Percentiles rank a stretch among this genome's conserved stretches.
phyloP scores from a whole-genome alignment of 2,888 invertebrate species.

The Tachina grossa region DNA sequence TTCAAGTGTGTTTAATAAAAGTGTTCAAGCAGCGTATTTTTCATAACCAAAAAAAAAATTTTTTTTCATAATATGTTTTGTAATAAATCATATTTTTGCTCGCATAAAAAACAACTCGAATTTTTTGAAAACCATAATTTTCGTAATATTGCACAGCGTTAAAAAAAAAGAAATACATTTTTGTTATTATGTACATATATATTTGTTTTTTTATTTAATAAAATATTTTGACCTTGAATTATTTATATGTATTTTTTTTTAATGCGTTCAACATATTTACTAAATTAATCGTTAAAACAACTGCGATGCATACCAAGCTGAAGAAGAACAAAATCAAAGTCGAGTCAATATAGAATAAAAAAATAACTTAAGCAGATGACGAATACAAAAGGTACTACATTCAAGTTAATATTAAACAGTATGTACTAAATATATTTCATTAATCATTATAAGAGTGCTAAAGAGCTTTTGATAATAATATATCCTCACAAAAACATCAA shows the following conservation, averaged over 20 bases:
- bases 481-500: too few species aligned
- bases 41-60: background rate
- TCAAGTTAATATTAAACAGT: too few species aligned
- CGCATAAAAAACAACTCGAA: background rate
- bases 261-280: conserved; percentile 52
- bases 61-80: background rate
- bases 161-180: conserved; percentile 6
- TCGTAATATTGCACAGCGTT: conserved; percentile 43
- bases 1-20: too few species aligned
- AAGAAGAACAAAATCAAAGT: conserved; percentile 1
- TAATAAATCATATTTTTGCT: conserved; percentile 20
- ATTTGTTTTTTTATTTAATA: conserved; percentile 39
- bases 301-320: conserved; percentile 58
- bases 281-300: conserved; percentile 69
- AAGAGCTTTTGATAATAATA: too few species aligned
- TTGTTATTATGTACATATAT: conserved; percentile 3
- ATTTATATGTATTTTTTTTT: conserved; percentile 31
- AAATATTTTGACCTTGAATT: conserved; percentile 69
- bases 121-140: conserved; percentile 49
- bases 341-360: background rate
- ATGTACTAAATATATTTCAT: too few species aligned
- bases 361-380: background rate
- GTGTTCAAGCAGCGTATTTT: background rate
- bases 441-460: too few species aligned
- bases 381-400: conserved; percentile 12